Conservation (phyloP, 2,797 vertebrate genomes). For the Pseudocheirus occidentalis region DNA sequence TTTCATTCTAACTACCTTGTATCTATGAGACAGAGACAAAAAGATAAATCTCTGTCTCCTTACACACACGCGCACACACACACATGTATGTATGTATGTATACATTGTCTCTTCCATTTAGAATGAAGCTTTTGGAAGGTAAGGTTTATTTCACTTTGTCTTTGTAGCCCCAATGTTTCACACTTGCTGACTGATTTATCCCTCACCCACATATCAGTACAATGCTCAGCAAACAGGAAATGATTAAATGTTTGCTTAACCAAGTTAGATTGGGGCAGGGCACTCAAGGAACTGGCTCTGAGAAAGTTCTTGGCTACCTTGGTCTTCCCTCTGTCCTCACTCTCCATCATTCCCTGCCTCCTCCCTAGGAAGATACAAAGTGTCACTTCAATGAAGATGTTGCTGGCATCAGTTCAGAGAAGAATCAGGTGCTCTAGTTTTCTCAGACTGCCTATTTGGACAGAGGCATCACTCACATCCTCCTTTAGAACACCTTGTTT, state of each 20-base stretch:
- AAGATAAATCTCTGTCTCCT: neutral
- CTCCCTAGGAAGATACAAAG: constrained; percentile 7
- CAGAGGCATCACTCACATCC: constrained; percentile 43
- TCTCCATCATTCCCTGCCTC: neutral
- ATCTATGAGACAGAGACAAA: neutral
- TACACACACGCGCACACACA: too few species aligned
- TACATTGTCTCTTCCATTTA: neutral
- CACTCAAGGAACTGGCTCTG: neutral
- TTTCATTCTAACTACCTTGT: neutral
- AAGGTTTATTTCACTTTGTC: neutral
- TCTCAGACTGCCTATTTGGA: constrained; percentile 35
- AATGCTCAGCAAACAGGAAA: neutral
- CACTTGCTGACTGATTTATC: neutral
- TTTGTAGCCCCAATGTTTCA: neutral
- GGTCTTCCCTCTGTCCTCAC: neutral
- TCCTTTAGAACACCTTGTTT: constrained; percentile 51
- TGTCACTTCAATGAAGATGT: constrained; percentile 1
- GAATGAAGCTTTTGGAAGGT: neutral
- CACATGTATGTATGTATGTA: neutral
- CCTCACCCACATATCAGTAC: neutral
- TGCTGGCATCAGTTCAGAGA: constrained; percentile 28
- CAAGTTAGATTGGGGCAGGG: neutral
- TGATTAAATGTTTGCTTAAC: neutral
- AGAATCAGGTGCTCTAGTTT: constrained; percentile 18
- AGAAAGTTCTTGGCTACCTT: neutral